Base-by-base conservation (phyloP, 64 coral and sea anemone genomes). In the Montipora efflorescens region DNA sequence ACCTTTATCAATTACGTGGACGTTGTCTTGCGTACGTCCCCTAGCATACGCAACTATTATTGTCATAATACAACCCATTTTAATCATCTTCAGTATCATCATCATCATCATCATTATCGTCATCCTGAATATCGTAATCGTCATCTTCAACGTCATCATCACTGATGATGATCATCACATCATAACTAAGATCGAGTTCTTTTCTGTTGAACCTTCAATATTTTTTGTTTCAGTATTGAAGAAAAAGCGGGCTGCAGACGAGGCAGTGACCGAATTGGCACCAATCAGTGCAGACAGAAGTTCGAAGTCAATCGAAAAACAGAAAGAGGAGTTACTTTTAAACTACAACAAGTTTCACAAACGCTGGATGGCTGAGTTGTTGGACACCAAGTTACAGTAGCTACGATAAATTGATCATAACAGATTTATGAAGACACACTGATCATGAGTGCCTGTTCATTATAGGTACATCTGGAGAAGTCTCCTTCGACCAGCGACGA, bases 341-440 rank as follows among this genome's bases (percentile, higher is more conserved):
- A 84, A 67, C 15, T 82, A 88, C 83, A 72, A 49, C 15, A 87
- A 72, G 23, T 93, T 93, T 61, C 92, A 93, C 6, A n/a, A 76
- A 19, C 84, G 78, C 44, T 93, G 92, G 92, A 81, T 93, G 57
- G 92, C 88, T 14, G 83, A 88, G 68, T 46, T 93, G 10, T 53
- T 46, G 23, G 19, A 50, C 64, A 49, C 28, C 16, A 85, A 48
- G 45, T 48, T 5, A n/a, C 64, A 45, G 4, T 67, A 85, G 66
- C 64, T 59, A 7, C 70, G 47, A 49, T 49, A 16, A 78, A 19
- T 19, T 5, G 10, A 46, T n/a, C 25, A 12, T 36, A 36, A 76
- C 13, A 21, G 36, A 36, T 36, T 2, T 36, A 36, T 36, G 36
- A 36, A 36, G 36, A 73, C 69, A 73, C 28, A 76, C 74, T 43